phyloP scores from a whole-genome alignment of 1,140 invertebrate genomes.

The Dufourea novaeangliae region DNA sequence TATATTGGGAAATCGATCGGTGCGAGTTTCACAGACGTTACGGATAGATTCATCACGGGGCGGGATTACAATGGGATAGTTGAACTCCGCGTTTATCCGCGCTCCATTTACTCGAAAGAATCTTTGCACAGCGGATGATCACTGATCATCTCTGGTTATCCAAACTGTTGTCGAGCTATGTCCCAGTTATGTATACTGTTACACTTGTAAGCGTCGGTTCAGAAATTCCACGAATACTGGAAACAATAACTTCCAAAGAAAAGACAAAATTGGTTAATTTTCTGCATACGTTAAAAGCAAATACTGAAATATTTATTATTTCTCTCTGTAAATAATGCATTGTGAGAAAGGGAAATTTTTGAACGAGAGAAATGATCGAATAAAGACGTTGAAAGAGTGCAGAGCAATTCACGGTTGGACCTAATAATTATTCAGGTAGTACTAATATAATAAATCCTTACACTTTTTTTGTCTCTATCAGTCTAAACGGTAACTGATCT shows the following conservation, averaged over 20 bases:
- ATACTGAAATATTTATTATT: no score
- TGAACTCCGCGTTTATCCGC: constrained; percentile 24
- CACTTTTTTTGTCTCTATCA: no score
- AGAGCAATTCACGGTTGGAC: no score
- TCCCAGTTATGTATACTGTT: constrained; percentile 18
- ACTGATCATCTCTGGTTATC: background rate
- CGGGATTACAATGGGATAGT: constrained; percentile 29
- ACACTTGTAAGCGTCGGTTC: background rate
- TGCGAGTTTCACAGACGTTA: background rate
- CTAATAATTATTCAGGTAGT: no score
- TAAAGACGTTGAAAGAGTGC: no score
- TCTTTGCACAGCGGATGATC: constrained; percentile 23
- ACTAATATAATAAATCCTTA: no score
- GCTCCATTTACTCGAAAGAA: constrained; percentile 44
- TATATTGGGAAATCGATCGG: constrained; percentile 32
- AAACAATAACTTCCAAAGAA: background rate
- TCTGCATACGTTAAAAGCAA: no score
- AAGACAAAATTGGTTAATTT: no score
- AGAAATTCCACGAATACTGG: background rate
- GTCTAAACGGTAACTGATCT: no score
- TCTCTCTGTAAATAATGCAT: no score
- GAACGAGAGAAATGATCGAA: no score
- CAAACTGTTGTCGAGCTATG: constrained; percentile 12
- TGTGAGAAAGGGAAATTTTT: no score
- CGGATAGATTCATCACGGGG: constrained; percentile 26